phyloP scores from a whole-genome alignment of 2,888 invertebrate species.

The Ichneumon xanthorius region DNA sequence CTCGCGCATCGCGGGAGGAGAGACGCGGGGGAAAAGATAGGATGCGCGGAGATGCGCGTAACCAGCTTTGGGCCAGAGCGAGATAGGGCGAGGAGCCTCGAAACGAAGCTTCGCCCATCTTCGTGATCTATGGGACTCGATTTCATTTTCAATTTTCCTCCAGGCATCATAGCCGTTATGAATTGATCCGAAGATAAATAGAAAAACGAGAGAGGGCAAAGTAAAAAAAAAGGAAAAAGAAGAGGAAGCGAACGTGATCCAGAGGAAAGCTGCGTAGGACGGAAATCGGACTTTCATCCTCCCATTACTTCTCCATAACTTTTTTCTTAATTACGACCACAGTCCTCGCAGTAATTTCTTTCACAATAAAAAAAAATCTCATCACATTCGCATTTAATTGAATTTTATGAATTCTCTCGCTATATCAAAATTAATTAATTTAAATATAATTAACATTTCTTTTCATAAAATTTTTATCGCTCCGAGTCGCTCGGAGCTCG shows the following conservation, averaged over 20 bases:
- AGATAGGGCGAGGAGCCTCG: background rate
- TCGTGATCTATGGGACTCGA: slow-evolving; percentile 60
- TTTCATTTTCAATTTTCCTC: slow-evolving; percentile 58
- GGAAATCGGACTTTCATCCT: background rate
- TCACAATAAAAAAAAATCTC: background rate
- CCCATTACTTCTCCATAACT: background rate
- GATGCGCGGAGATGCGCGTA: slow-evolving; percentile 2
- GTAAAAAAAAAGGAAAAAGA: background rate
- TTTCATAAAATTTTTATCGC: no score
- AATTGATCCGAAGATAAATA: slow-evolving; percentile 42
- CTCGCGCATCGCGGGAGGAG: background rate
- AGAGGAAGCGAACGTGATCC: background rate
- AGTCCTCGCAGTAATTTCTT: background rate
- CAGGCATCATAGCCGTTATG: slow-evolving; percentile 22
- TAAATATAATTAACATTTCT: no score
- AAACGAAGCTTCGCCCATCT: slow-evolving; percentile 31
- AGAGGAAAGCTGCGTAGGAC: background rate
- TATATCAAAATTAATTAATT: no score
- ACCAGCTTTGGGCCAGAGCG: background rate
- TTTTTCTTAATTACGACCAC: background rate
- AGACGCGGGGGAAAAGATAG: background rate
- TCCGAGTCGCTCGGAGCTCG: no score
- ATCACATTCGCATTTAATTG: no score
- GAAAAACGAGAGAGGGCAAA: background rate
- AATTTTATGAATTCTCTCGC: no score